Evolutionary conservation across 2,888 invertebrate species (phyloP), one percentile per base, ranked within the genome.

Genomic region (Acrobasis consociella): DNA sequence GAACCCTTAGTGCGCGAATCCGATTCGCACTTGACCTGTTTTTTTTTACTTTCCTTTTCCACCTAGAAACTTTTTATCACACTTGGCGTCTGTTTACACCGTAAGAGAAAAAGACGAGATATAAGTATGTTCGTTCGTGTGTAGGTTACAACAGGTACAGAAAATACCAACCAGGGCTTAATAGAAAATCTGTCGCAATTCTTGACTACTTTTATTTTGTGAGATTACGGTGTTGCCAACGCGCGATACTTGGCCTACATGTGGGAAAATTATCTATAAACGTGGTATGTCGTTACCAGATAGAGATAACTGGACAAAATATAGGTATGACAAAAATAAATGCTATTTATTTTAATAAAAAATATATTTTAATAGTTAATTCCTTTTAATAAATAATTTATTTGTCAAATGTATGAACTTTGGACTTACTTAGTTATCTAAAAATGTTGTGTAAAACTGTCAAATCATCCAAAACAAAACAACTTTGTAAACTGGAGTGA

Each of bases 201-300:
- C 46, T n/a, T n/a, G 11, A 46, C 5, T 46, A 13, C 3, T n/a
- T 46, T 46, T 46, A 46, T 46, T 46, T 11, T 46, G 10, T 46
- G 10, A n/a, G 13, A n/a, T 11, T 46, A 56, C 56, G 22, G 42
- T 56, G 42, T 56, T 56, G 56, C 56, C 56, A 56, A 13, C 46
- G 56, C 31, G 37, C 46, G 42, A 42, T 22, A 22, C 46, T 42
- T 56, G 13, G 11, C 42, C 56, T 39, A 56, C 56, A 16, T 42
- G 42, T 42, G 56, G 56, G 56, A 9, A 56, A 56, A 56, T 56
- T 56, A 56, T 56, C 56, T 42, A 13, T 42, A 42, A 56, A 17
- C 42, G 39, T 46, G 11, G 46, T 46, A n/a, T n/a, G 46, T 46
- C n/a, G 46, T 46, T n/a, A 13, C 46, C 0, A 46, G 5, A 5